Evolutionary conservation across 2,797 vertebrate genomes (phyloP).

Genomic region (Falco columbarius): DNA sequence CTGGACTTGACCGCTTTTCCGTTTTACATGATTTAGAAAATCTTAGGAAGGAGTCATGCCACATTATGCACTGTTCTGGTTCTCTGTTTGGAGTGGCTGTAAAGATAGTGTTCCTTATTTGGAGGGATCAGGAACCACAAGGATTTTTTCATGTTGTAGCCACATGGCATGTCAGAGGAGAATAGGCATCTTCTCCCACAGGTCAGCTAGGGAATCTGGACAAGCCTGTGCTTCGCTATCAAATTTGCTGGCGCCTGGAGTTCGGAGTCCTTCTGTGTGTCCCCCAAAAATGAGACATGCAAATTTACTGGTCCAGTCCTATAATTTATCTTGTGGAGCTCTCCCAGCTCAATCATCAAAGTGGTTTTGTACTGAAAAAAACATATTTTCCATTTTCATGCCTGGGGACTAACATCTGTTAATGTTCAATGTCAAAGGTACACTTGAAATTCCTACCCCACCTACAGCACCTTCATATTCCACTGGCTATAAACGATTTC

Average conservation of each 20-base stretch:
- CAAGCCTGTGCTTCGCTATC: neutral
- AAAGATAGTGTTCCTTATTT: neutral
- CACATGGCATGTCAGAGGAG: neutral
- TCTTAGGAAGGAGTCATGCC: neutral
- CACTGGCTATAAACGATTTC: neutral
- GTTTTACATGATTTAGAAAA: conserved; percentile 4
- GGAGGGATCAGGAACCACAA: neutral
- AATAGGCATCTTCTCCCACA: neutral
- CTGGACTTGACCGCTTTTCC: conserved; percentile 1
- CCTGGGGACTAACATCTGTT: neutral
- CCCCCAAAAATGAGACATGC: neutral
- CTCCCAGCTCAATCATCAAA: neutral
- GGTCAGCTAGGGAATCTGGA: neutral
- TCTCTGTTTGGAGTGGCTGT: neutral
- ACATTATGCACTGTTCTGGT: neutral
- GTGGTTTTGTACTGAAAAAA: neutral
- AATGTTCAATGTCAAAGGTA: neutral
- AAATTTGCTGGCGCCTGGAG: neutral
- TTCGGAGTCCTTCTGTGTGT: neutral
- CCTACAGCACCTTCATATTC: neutral
- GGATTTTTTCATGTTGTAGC: neutral
- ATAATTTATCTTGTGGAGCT: neutral
- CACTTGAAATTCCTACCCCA: neutral
- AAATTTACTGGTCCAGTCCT: neutral
- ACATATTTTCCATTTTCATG: neutral